Evolutionary conservation across 2,888 invertebrate genomes (phyloP).

Genomic region (Lepeophtheirus nordmannii): DNA sequence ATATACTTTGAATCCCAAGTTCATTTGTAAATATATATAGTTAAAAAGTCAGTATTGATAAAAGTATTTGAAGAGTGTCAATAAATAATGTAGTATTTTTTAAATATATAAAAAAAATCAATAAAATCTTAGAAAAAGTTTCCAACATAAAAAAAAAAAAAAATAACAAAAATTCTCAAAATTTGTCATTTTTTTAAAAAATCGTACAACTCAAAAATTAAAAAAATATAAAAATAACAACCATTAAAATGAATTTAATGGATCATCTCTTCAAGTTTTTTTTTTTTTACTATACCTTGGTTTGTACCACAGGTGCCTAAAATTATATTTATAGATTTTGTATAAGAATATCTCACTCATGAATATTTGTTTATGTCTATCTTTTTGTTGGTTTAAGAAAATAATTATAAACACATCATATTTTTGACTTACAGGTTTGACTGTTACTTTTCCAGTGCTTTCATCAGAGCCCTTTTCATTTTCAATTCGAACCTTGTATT

Average conservation of each 20-base stretch:
- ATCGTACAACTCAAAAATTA: neutral
- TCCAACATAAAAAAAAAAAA: neutral
- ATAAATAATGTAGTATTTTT: neutral
- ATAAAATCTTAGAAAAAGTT: neutral
- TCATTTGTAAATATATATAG: neutral
- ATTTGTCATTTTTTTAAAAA: neutral
- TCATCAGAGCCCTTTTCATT: constrained; percentile 22
- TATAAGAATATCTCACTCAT: neutral
- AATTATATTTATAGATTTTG: neutral
- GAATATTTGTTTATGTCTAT: neutral
- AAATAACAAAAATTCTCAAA: neutral
- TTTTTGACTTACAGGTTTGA: constrained; percentile 18
- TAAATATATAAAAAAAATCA: neutral
- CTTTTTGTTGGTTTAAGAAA: neutral
- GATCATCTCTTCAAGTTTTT: too few relatives aligned
- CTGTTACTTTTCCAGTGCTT: constrained; percentile 22
- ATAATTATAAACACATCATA: neutral
- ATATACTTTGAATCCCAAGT: neutral
- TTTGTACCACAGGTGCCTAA: constrained; percentile 3
- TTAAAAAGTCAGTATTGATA: neutral
- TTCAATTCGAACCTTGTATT: constrained; percentile 16
- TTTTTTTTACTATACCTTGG: neutral
- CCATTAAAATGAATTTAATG: neutral
- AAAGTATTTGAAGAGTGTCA: neutral
- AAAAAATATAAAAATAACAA: neutral